Percentiles rank a stretch among this genome's conserved stretches.
phyloP scores from a whole-genome alignment of 2,113 vertebrate genomes.

The Cacatua alba region DNA sequence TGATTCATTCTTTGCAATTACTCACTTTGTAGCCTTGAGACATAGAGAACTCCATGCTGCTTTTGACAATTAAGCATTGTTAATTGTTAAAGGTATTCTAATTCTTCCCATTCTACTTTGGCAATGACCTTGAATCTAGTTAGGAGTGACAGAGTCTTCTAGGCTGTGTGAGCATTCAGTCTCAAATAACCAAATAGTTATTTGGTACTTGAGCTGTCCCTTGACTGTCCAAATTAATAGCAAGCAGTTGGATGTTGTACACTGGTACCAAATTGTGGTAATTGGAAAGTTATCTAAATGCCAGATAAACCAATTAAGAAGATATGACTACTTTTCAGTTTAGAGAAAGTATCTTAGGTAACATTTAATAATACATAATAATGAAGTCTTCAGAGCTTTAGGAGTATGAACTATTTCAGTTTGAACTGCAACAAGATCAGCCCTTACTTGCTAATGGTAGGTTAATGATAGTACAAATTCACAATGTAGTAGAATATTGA shows the following conservation, averaged over 20 bases:
- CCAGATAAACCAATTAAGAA: background rate
- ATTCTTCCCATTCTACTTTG: background rate
- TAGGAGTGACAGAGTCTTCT: background rate
- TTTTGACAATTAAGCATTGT: background rate
- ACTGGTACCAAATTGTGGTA: background rate
- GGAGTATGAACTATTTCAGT: background rate
- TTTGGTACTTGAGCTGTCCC: background rate
- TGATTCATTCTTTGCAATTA: conserved; percentile 54
- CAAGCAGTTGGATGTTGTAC: background rate
- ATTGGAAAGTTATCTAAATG: background rate
- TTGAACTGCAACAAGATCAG: background rate
- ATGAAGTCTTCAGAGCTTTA: background rate
- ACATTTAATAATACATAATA: background rate
- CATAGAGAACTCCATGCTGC: background rate
- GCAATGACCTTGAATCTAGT: background rate
- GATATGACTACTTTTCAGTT: background rate
- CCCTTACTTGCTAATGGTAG: background rate
- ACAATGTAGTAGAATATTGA: background rate
- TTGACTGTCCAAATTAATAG: background rate
- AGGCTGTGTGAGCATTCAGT: background rate
- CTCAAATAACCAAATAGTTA: background rate
- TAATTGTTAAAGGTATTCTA: background rate
- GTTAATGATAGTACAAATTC: background rate
- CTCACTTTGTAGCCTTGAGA: background rate
- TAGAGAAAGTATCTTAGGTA: background rate